phyloP scores from a whole-genome alignment of 2,797 vertebrate species.

The Molossus molossus region DNA sequence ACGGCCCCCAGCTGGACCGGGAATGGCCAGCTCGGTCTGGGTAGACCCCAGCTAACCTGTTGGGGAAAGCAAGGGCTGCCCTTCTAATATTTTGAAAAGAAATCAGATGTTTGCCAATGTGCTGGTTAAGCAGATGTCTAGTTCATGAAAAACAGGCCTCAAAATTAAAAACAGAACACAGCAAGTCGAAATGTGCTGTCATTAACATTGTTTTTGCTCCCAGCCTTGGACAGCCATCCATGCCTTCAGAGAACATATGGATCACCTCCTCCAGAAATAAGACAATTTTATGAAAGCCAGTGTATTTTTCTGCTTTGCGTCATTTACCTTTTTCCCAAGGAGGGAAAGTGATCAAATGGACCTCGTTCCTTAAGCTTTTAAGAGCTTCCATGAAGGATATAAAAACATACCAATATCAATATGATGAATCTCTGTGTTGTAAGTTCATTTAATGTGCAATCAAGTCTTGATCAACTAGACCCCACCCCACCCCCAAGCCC shows the following conservation, averaged over 20 bases:
- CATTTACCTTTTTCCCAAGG: neutral
- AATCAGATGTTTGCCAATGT: constrained; percentile 36
- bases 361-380: neutral
- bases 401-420: neutral
- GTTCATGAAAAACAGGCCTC: constrained; percentile 62
- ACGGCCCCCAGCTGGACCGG: neutral
- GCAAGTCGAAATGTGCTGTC: neutral
- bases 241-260: neutral
- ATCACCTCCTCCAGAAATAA: neutral
- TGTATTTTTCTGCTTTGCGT: neutral
- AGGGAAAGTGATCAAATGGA: neutral
- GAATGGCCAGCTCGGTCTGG: neutral
- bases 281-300: neutral
- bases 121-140: constrained; percentile 64
- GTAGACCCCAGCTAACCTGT: neutral
- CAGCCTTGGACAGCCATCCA: neutral
- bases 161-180: constrained; percentile 54
- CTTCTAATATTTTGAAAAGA: neutral
- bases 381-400: neutral
- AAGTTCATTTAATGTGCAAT: constrained; percentile 5
- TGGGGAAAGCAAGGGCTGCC: neutral
- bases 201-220: constrained; percentile 42
- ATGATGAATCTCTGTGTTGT: neutral
- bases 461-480: neutral
- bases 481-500: neutral